Evolutionary conservation across 2,888 invertebrate genomes (phyloP), one percentile per base, ranked within the genome.

Genomic region (Leptura quadrifasciata): DNA sequence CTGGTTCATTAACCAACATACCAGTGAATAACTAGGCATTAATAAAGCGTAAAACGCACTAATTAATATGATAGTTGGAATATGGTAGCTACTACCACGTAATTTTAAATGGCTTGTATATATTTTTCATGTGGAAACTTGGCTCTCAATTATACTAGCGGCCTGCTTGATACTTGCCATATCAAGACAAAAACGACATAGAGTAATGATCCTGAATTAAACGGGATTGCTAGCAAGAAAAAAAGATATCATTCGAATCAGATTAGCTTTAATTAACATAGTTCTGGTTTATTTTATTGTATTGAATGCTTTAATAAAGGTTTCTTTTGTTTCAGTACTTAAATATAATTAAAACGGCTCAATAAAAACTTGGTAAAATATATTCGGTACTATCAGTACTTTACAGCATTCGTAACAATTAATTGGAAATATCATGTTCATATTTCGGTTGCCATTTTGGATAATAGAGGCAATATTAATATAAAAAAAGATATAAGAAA

Each of bases 211-310:
- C 79, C 74, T 80, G 84, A 82, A 83, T 83, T 83, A 82, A 82
- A 80, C 75, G 75, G 80, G 81, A 82, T 82, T 82, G 80, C 83
- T 79, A 79, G 80, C 75, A 81, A 78, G 80, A 81, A 84, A 84
- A 47, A 82, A 80, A 84, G 82, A 83, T 81, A 83, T 83, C 79
- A 81, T 82, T 82, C 79, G 78, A 80, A 85, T 85, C 85, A 83
- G 84, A 85, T 85, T 83, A 82, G 79, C 80, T 82, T 83, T 85
- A 85, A 85, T 85, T 84, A 85, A 85, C 84, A 83, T 84, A 81
- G 83, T 77, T 83, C 79, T 74, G 76, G 76, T 80, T 76, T 70
- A 63, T 77, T 79, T 78, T 71, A 74, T 77, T 79, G 58, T 71
- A 71, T 63, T 27, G 72, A 55, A 72, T 68, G 73, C 74, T 55